phyloP scores from a whole-genome alignment of 1,140 invertebrate genomes.

The Drosophila pseudoananassae region DNA sequence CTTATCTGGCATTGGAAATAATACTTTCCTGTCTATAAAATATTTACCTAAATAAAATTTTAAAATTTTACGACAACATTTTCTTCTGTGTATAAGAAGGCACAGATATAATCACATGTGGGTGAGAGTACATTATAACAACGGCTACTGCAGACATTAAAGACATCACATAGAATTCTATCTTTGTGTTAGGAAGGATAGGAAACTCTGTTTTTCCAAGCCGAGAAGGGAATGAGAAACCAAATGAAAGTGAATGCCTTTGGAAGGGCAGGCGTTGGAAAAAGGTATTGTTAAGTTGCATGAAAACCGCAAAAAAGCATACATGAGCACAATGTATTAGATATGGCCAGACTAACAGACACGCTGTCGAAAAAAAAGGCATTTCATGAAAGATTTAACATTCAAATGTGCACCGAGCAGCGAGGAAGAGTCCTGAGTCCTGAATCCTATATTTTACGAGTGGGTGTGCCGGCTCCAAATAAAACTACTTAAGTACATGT shows the following conservation, averaged over 20 bases:
- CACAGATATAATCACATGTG: constrained; percentile 10
- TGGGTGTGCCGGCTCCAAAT: constrained; percentile 57
- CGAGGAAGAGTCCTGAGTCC: constrained; percentile 31
- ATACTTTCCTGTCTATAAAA: not conserved
- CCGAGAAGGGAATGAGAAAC: constrained; percentile 50
- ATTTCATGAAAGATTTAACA: constrained; percentile 83
- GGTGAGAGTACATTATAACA: constrained; percentile 70
- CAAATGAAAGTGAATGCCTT: constrained; percentile 67
- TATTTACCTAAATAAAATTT: not conserved
- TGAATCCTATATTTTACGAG: constrained; percentile 4
- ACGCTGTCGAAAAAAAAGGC: constrained; percentile 37
- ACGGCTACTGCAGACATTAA: constrained; percentile 72
- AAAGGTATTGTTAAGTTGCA: constrained; percentile 69
- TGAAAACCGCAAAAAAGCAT: constrained; percentile 58
- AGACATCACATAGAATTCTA: constrained; percentile 74
- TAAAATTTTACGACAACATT: not conserved
- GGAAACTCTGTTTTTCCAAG: constrained; percentile 42
- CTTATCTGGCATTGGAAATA: no score
- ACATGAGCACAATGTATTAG: constrained; percentile 55
- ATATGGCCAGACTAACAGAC: constrained; percentile 28
- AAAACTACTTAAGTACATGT: constrained; percentile 79
- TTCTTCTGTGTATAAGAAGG: constrained; percentile 17
- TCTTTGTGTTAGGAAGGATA: constrained; percentile 63
- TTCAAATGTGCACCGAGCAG: constrained; percentile 73
- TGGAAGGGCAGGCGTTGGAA: constrained; percentile 18